These are phyloP conservation scores for Caenorhabditis sp. DNA, from an alignment of 2,888 invertebrate genomes.

Conservation along the genomic window DNA sequence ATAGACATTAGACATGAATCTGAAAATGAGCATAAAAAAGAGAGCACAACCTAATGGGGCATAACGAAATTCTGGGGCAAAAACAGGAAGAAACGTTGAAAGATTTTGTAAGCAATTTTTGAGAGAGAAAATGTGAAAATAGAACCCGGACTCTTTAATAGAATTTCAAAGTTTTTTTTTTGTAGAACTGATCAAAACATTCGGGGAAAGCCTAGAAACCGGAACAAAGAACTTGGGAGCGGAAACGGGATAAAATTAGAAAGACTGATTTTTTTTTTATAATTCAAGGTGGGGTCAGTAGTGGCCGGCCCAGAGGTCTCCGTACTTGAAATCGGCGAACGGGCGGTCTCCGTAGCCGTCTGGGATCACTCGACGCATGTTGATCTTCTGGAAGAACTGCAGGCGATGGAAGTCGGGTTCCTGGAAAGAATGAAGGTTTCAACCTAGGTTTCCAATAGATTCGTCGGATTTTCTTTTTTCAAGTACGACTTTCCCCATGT, in stretches of 20 bases:
- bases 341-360: constrained; percentile 79
- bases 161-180: constrained; percentile 24
- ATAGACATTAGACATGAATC: constrained; percentile 14
- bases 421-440: constrained; percentile 64
- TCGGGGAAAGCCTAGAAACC: constrained; percentile 20
- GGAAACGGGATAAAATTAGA: not conserved
- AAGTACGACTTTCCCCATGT: not conserved
- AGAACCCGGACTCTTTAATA: constrained; percentile 44
- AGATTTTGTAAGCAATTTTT: constrained; percentile 32
- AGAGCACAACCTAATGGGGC: constrained; percentile 45
- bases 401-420: constrained; percentile 85
- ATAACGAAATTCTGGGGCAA: constrained; percentile 5
- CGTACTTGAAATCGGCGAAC: constrained; percentile 81
- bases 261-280: constrained; percentile 2
- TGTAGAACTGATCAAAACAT: constrained; percentile 10
- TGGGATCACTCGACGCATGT: constrained; percentile 78
- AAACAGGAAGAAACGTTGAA: not conserved
- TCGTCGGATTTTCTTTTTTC: too few species aligned
- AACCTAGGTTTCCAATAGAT: not conserved
- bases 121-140: constrained; percentile 2
- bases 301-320: constrained; percentile 81
- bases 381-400: constrained; percentile 83
- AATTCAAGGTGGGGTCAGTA: constrained; percentile 36
- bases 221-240: not conserved
- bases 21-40: constrained; percentile 16